Percentiles rank a stretch among this genome's conserved stretches.
phyloP scores from a whole-genome alignment of 1,140 invertebrate genomes.

The Mactra quadrangularis region DNA sequence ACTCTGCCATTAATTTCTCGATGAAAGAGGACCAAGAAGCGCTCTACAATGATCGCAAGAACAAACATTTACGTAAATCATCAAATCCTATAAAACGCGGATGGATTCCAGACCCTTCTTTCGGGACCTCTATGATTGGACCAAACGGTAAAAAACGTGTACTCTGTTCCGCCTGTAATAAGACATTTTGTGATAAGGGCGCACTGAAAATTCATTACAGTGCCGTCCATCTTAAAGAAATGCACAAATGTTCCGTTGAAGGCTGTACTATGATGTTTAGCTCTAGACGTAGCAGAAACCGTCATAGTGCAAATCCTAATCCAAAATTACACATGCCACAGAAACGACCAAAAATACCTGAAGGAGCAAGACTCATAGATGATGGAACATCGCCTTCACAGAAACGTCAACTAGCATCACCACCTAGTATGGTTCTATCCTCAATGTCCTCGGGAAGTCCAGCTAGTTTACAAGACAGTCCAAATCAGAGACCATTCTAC shows the following conservation, averaged over 20 bases:
- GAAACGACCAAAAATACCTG: slow-evolving; percentile 77
- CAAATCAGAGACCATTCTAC: slow-evolving; percentile 73
- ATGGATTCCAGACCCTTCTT: slow-evolving; percentile 90
- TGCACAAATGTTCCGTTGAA: slow-evolving; percentile 99
- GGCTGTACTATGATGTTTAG: slow-evolving; percentile 99
- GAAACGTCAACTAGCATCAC: slow-evolving; percentile 60
- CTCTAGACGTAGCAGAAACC: slow-evolving; percentile 96
- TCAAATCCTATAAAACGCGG: slow-evolving; percentile 95
- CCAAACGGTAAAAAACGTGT: slow-evolving; percentile 91
- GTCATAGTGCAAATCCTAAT: slow-evolving; percentile 99
- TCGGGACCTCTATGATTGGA: slow-evolving; percentile 80
- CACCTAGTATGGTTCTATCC: slow-evolving; percentile 75
- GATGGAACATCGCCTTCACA: slow-evolving; percentile 62
- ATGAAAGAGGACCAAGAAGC: slow-evolving; percentile 72
- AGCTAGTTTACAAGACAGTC: slow-evolving; percentile 62
- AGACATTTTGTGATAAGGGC: slow-evolving; percentile 99
- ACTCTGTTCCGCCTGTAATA: slow-evolving; percentile 98
- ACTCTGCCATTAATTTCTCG: slow-evolving; percentile 74
- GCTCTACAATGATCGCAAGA: slow-evolving; percentile 81
- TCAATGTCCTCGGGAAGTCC: slow-evolving; percentile 60
- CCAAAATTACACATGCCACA: slow-evolving; percentile 98
- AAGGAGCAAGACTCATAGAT: slow-evolving; percentile 73
- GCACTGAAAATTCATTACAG: slow-evolving; percentile 99
- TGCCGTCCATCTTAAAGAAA: slow-evolving; percentile 98
- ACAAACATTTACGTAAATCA: slow-evolving; percentile 89